Evolutionary conservation across 2,888 invertebrate species (phyloP).

Genomic region (Conus canariensis): DNA sequence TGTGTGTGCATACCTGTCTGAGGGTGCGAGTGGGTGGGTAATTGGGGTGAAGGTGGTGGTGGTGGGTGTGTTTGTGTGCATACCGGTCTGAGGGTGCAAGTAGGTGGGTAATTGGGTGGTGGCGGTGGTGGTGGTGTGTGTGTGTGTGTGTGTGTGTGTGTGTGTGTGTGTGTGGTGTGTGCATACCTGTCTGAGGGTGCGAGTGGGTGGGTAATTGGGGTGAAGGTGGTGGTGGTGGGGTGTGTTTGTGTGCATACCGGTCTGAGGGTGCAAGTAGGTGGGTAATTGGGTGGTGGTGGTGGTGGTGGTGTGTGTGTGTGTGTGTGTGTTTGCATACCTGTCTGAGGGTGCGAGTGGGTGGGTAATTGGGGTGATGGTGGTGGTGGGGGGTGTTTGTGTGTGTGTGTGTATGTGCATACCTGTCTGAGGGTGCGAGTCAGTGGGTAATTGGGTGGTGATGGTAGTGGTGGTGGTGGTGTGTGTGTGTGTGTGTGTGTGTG

Average conservation of each 20-base stretch:
- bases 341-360: too few species aligned
- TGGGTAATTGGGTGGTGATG: not conserved
- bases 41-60: not conserved
- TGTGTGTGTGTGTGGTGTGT: conserved; percentile 10
- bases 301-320: not conserved
- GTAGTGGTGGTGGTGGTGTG: not conserved
- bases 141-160: conserved; percentile 10
- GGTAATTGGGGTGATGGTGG: not conserved
- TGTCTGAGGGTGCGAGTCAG: not conserved
- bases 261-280: too few species aligned
- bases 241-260: not conserved
- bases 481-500: conserved; percentile 6
- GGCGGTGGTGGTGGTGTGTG: not conserved
- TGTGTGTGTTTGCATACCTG: not conserved
- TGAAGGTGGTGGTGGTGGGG: too few species aligned
- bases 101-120: not conserved
- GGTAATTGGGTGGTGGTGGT: not conserved
- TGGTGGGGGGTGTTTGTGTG: not conserved
- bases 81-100: not conserved
- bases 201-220: not conserved
- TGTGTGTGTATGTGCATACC: not conserved
- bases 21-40: too few species aligned
- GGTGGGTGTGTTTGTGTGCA: not conserved
- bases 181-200: not conserved
- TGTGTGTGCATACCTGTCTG: not conserved